Conservation (phyloP, 2,113 vertebrate species). For the Hiodon tergisus region DNA sequence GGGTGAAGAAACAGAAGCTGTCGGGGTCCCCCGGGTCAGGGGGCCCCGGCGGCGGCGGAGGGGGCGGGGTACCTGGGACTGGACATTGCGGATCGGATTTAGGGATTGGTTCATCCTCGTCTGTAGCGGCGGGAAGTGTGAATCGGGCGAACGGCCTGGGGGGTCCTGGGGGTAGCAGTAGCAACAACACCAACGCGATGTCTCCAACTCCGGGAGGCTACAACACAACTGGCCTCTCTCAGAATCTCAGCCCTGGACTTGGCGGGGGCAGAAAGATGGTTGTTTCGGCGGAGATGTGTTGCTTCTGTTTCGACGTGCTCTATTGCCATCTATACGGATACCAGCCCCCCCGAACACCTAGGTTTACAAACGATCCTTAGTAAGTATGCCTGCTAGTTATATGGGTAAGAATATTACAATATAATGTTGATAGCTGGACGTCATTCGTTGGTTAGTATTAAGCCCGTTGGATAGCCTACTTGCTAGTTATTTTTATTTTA, state of each 20-base stretch:
- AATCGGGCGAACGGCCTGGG: slow-evolving; percentile 75
- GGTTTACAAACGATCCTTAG: slow-evolving; percentile 98
- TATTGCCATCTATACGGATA: slow-evolving; percentile 97
- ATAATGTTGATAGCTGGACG: background rate
- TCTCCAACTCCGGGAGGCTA: slow-evolving; percentile 67
- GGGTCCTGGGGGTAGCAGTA: slow-evolving; percentile 71
- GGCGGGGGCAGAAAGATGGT: slow-evolving; percentile 89
- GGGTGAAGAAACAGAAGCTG: slow-evolving; percentile 99
- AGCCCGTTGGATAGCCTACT: too few species aligned
- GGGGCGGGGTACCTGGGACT: slow-evolving; percentile 74
- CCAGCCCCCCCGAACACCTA: slow-evolving; percentile 92
- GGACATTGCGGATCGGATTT: slow-evolving; percentile 78
- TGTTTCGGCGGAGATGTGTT: slow-evolving; percentile 95
- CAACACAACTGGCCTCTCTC: slow-evolving; percentile 66
- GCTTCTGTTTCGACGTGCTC: slow-evolving; percentile 97
- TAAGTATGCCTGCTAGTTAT: slow-evolving; percentile 62
- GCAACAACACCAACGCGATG: slow-evolving; percentile 61
- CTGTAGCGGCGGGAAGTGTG: slow-evolving; percentile 71
- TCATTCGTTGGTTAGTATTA: too few species aligned
- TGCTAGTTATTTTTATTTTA: too few species aligned
- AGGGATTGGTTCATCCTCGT: slow-evolving; percentile 75
- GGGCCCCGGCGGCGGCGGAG: slow-evolving; percentile 73
- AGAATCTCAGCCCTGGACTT: slow-evolving; percentile 67
- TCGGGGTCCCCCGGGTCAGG: slow-evolving; percentile 93
- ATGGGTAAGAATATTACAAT: too few species aligned